Conservation (phyloP, 1,140 invertebrate species). For the Nomia melanderi region DNA sequence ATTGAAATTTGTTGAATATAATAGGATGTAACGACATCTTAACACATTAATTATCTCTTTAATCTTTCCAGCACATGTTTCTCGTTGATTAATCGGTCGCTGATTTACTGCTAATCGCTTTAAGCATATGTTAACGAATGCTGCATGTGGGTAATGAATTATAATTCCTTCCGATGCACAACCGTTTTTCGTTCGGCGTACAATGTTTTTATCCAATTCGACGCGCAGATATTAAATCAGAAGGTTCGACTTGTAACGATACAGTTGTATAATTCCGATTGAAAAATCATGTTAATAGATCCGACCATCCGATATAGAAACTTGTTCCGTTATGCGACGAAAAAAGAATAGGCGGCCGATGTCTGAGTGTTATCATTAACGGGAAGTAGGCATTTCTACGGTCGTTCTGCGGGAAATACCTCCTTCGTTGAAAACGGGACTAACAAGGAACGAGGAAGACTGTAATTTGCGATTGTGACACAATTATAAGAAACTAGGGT, state of each 20-base stretch:
- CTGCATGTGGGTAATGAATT: neutral
- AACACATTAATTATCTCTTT: too few species aligned
- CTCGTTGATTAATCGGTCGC: neutral
- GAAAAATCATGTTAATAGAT: conserved; percentile 37
- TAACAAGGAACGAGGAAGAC: neutral
- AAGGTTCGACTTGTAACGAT: neutral
- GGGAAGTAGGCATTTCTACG: conserved; percentile 1
- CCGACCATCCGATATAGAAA: conserved; percentile 15
- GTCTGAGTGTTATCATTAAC: conserved; percentile 34
- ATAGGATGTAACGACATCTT: too few species aligned
- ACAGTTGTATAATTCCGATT: conserved; percentile 8
- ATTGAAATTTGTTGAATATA: too few species aligned
- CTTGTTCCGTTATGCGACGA: conserved; percentile 35
- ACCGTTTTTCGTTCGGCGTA: neutral
- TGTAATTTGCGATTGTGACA: neutral
- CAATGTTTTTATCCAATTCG: neutral
- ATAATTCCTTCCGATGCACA: neutral
- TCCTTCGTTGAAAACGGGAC: neutral
- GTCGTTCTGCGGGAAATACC: neutral
- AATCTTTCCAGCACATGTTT: neutral
- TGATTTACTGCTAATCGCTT: too few species aligned
- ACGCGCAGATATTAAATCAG: neutral
- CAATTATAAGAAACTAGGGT: neutral
- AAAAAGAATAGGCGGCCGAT: conserved; percentile 32
- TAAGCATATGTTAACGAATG: neutral